These are phyloP conservation scores for Tetranychus piercei DNA, from an alignment of 2,888 invertebrate species.

Conservation along the genomic window DNA sequence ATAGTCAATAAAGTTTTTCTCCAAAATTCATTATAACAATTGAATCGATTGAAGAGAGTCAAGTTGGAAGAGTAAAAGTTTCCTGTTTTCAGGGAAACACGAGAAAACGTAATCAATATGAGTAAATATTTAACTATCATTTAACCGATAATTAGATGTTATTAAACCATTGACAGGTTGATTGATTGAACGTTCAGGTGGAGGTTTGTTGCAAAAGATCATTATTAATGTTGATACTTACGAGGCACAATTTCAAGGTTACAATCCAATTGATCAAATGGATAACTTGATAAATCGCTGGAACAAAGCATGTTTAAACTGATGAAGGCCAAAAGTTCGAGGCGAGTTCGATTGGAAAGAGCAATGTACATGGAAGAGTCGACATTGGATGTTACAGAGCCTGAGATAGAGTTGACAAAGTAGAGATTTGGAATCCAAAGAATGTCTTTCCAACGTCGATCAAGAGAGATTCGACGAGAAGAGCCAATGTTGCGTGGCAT, in stretches of 20 bases:
- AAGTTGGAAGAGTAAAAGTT: no score
- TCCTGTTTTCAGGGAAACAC: no score
- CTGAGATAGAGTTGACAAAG: neutral
- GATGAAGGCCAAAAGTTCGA: neutral
- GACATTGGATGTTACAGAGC: neutral
- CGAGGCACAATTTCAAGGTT: conserved; percentile 2
- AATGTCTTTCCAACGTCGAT: neutral
- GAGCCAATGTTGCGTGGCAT: neutral
- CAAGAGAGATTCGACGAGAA: neutral
- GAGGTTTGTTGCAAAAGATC: neutral
- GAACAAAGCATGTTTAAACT: neutral
- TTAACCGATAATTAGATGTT: no score
- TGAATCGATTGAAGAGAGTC: no score
- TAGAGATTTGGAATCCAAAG: neutral
- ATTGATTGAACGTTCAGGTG: neutral
- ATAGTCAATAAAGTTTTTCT: no score
- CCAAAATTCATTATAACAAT: no score
- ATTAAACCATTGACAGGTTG: neutral
- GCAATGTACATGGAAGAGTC: neutral
- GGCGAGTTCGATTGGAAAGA: neutral
- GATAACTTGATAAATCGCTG: neutral
- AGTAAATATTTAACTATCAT: neutral
- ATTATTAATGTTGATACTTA: neutral
- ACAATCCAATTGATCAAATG: neutral
- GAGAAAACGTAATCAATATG: no score